Evolutionary conservation across 2,888 invertebrate genomes (phyloP), one percentile per base, ranked within the genome.

Genomic region (Diloba caeruleocephala): DNA sequence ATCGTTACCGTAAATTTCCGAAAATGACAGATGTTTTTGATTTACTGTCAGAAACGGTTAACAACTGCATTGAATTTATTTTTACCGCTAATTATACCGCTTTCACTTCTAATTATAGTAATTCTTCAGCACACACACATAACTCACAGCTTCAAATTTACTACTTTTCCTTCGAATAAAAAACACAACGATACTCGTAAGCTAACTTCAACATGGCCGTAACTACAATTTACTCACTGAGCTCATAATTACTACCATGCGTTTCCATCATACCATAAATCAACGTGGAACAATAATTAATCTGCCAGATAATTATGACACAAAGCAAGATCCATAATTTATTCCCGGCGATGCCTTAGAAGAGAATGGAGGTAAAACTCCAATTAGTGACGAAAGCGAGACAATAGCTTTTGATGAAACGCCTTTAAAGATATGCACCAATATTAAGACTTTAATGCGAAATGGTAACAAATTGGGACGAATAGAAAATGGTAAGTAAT

Each of bases 341-440:
- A 46, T 44, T 36, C 46, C 19, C 29, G 31, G 12, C 32, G 45
- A n/a, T 36, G 37, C 41, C 34, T 32, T 17, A 17, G 13, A 6
- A 39, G 52, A 51, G 33, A 64, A 58, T 45, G 45, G 46, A 37
- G 55, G 58, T 62, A 68, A 68, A 72, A 65, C 62, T 65, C 53
- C 66, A 71, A 71, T 71, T 71, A 71, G 61, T 50, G 43, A 33
- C 17, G 29, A 9, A 25, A 44, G 26, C 25, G 39, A 65, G 58
- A 72, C 66, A 72, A 72, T 61, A 43, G 70, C 55, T 45, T 58
- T 52, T 65, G 55, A 68, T 51, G 39, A 53, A 56, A 54, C 43
- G 51, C 57, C 52, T 54, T 55, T 46, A 68, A 51, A 70, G 72
- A 64, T 50, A 33, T 55, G 64, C 65, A 60, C 44, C 43, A 26